Evolutionary conservation across 1,140 invertebrate genomes (phyloP), one percentile per base, ranked within the genome.

Genomic region (Drosophila kepulauana): DNA sequence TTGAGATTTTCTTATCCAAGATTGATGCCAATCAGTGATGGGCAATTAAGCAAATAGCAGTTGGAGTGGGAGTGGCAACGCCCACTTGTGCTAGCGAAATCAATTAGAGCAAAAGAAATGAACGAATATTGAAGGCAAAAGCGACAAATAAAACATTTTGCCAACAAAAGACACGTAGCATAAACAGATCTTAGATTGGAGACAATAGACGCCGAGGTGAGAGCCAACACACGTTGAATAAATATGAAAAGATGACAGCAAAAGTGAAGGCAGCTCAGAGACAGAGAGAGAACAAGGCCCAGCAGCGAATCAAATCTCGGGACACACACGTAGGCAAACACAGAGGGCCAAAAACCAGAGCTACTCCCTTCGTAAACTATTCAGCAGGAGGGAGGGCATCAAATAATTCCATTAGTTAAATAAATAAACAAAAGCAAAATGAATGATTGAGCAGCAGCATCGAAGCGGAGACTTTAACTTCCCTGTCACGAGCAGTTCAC

Each of bases 371-470:
- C 28, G 41, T 16, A 35, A 65, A 71, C 69, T 65, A 71, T 49
- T 61, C 41, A 5, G n/a, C 49, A 15, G 43, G 54, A 5, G 16
- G 51, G 45, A 25, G 20, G 45, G 46, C 72, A 70, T 45, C 66
- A 81, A 81, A 89, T 90, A 90, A 89, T 89, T 89, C 85, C 86
- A 89, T 89, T 89, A 85, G 85, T 64, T 77, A 79, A 77, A 90
- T 89, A 89, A 89, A 89, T 90, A 89, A 85, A 76, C 85, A 84
- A 86, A 78, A 75, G 68, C 65, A 33, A 76, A 89, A 81, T 89
- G 68, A 89, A 89, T 89, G 85, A 89, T 89, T 89, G 81, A 89
- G 81, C 67, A 89, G 81, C 67, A 89, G 75, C 49, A 25, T 5
- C 41, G 25, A 59, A 38, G n/a, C 38, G 68, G 58, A 65, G 80